Evolutionary conservation across 2,888 invertebrate genomes (phyloP).

Genomic region (Belgica antarctica): DNA sequence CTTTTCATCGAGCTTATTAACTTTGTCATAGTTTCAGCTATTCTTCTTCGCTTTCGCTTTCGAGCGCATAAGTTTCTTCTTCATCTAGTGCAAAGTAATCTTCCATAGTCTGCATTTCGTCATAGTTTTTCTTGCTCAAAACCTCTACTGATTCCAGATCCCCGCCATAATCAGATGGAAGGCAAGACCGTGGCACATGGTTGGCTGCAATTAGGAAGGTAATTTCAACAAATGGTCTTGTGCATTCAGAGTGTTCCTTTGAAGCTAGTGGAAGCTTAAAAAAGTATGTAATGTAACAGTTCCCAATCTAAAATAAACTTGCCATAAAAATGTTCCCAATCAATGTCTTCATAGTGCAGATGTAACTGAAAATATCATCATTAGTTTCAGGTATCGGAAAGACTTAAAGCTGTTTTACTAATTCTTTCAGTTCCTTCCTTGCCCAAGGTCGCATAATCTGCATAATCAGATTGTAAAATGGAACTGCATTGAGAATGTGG

Average conservation of each 20-base stretch:
- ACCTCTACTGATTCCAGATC: conserved; percentile 50
- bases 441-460: conserved; percentile 11
- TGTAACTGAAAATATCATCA: neutral
- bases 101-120: neutral
- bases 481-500: conserved; percentile 14
- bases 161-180: conserved; percentile 65
- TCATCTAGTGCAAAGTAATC: conserved; percentile 18
- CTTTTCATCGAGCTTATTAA: neutral
- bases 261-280: too few relatives aligned
- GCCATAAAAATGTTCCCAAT: conserved; percentile 9
- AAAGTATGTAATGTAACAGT: too few relatives aligned
- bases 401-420: neutral
- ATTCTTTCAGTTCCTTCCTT: neutral
- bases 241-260: conserved; percentile 59
- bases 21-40: neutral
- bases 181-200: conserved; percentile 59
- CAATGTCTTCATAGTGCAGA: conserved; percentile 13
- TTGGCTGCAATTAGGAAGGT: too few relatives aligned
- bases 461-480: neutral
- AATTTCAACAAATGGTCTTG: too few relatives aligned
- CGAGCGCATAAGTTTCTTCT: neutral
- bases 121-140: conserved; percentile 29
- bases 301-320: too few relatives aligned
- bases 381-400: neutral
- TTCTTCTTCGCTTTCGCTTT: neutral